A percentile compares a stretch with the other conserved stretches of the same genome.
Conservation (phyloP, 2,113 vertebrate species). For the Circaetus gallicus region DNA sequence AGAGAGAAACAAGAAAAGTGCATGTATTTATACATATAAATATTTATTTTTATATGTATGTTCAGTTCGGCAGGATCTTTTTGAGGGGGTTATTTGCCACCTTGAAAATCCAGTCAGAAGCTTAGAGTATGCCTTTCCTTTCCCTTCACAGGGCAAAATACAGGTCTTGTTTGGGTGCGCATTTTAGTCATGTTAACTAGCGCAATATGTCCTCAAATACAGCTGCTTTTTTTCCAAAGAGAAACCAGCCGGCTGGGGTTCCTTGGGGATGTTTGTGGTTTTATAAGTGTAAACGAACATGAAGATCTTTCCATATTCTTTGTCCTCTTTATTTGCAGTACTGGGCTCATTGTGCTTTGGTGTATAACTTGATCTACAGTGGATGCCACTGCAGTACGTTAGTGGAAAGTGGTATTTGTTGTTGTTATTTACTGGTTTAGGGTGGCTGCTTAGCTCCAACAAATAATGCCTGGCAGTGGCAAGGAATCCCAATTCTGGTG, state of each 20-base stretch:
- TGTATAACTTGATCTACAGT: background rate
- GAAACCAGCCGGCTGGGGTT: background rate
- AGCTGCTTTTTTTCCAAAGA: background rate
- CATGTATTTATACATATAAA: background rate
- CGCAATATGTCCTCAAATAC: fast-evolving
- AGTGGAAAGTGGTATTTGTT: background rate
- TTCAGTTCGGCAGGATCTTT: background rate
- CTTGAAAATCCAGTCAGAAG: background rate
- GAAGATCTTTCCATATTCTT: background rate
- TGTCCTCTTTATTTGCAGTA: background rate
- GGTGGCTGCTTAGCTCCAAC: background rate
- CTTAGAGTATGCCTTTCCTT: background rate
- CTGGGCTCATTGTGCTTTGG: background rate
- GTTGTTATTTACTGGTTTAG: background rate
- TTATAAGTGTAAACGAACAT: background rate
- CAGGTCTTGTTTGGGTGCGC: background rate
- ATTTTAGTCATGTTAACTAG: background rate
- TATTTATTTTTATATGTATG: background rate
- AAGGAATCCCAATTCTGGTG: background rate
- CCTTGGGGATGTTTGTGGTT: background rate
- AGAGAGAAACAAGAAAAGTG: background rate
- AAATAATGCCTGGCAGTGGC: background rate
- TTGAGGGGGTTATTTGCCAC: background rate
- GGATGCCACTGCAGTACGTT: background rate
- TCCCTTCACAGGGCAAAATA: background rate